Conservation (phyloP, 2,113 vertebrate genomes). For the Cariama cristata region DNA sequence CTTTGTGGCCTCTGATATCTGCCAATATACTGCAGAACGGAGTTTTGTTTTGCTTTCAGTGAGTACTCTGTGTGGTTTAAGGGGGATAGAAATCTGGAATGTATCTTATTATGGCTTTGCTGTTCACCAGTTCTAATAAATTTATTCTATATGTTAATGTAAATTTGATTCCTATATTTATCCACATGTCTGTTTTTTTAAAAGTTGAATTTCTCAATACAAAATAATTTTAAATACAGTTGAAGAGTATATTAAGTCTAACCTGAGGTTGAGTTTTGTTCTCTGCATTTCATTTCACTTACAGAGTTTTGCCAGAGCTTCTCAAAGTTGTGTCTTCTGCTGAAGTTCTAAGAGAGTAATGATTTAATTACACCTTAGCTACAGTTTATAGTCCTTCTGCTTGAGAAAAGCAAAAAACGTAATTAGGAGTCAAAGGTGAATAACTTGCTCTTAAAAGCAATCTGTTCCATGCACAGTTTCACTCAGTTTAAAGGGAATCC, state of each 20-base stretch:
- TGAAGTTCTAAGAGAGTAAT: not conserved
- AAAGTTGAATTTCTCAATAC: not conserved
- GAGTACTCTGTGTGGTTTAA: slow-evolving; percentile 16
- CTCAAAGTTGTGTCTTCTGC: not conserved
- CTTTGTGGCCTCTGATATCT: slow-evolving; percentile 1
- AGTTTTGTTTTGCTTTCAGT: not conserved
- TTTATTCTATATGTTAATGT: not conserved
- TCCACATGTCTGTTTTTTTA: not conserved
- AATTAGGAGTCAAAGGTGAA: not conserved
- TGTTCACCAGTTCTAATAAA: not conserved
- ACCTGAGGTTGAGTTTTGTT: not conserved
- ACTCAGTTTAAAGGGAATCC: not conserved
- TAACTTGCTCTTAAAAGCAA: not conserved
- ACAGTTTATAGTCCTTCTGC: not conserved
- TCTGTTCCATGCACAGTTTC: not conserved
- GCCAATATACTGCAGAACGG: not conserved
- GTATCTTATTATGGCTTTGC: not conserved
- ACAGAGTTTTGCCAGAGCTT: not conserved
- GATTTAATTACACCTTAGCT: not conserved
- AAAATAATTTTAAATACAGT: not conserved
- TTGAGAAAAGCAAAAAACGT: not conserved
- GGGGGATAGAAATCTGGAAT: not conserved
- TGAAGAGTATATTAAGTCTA: not conserved
- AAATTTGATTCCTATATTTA: slow-evolving; percentile 31
- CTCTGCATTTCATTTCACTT: not conserved